Base-by-base conservation (phyloP, 92 coral and sea anemone genomes). In the Epizoanthus ramosus region DNA sequence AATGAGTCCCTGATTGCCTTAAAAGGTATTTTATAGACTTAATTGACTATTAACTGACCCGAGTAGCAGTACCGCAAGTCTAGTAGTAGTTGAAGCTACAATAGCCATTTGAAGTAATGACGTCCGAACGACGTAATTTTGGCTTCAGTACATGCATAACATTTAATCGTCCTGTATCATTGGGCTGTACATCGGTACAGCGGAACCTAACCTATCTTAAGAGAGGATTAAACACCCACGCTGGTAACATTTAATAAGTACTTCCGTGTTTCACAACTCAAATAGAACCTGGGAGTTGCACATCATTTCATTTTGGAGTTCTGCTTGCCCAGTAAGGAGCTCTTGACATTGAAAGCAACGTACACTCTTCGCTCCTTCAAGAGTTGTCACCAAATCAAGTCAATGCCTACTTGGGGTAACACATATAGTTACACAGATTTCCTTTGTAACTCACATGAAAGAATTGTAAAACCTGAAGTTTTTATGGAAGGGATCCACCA, bases 201-300 rank as follows among this genome's bases (percentile, higher is more conserved):
- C 80, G 80, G 68, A 75, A 57, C 67, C 21, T n/a, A 15, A 17
- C 21, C 47, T 77, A 59, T 24, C 59, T 60, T 56, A 37, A 19
- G 17, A 47, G 33, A 47, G 22, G 9, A 12, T 33, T 75, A 28
- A 77, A 59, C 60, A 7, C 80, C 66, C 24, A 57, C 65, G 5
- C 43, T 56, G 28, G 66, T 31, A 12, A 23, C 69, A 19, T 59
- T 65, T 59, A 5, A 24, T 61, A 61, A 77, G 82, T 77, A 77
- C 82, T 77, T 77, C 82, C 82, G 61, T 61, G 82, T 43, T 41
- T 5, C 16, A 77, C 6, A 43, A 52, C n/a, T 77, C 60, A 39
- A 60, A 25, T 23, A 22, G 82, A 41, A 23, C 67, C 6, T 57
- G 3, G 22, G 63, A 67, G 41, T 35, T 28, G 41, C 13, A 39